These are phyloP conservation scores for Polietes domitor DNA, from an alignment of 2,888 invertebrate species.

Conservation along the genomic window DNA sequence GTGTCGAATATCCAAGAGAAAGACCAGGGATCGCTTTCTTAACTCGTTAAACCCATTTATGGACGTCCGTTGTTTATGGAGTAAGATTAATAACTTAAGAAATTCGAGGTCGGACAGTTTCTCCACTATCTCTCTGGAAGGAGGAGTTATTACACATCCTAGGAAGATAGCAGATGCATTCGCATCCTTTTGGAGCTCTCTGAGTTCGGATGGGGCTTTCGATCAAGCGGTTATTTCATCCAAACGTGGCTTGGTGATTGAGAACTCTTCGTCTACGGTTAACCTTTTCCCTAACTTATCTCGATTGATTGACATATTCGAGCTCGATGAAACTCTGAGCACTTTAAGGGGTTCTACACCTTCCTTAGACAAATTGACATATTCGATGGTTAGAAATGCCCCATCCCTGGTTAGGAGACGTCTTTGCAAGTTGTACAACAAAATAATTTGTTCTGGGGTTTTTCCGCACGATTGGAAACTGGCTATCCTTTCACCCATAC, in stretches of 20 bases:
- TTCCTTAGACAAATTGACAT: constrained; percentile 41
- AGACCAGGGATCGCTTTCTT: constrained; percentile 26
- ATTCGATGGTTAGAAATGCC: too few species aligned
- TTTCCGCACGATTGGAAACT: constrained; percentile 29
- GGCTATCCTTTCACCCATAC: constrained; percentile 8
- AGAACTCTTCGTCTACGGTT: background rate
- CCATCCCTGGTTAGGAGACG: constrained; percentile 34
- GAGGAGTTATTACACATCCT: constrained; percentile 11
- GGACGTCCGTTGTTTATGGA: constrained; percentile 31
- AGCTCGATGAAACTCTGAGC: constrained; percentile 2
- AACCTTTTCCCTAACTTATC: background rate
- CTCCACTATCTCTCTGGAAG: background rate
- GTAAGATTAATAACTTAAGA: constrained; percentile 39
- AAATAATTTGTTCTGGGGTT: constrained; percentile 2
- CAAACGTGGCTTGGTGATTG: background rate
- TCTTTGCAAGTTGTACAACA: constrained; percentile 16
- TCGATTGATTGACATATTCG: background rate
- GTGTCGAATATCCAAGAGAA: constrained; percentile 17
- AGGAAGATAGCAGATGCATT: constrained; percentile 23
- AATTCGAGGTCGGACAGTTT: background rate
- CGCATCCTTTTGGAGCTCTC: constrained; percentile 37
- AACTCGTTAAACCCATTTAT: constrained; percentile 42
- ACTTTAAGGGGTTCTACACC: constrained; percentile 31
- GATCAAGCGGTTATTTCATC: background rate
- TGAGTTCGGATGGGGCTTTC: constrained; percentile 38